phyloP scores from a whole-genome alignment of 2,797 vertebrate genomes.

The Cirrhinus molitorella region DNA sequence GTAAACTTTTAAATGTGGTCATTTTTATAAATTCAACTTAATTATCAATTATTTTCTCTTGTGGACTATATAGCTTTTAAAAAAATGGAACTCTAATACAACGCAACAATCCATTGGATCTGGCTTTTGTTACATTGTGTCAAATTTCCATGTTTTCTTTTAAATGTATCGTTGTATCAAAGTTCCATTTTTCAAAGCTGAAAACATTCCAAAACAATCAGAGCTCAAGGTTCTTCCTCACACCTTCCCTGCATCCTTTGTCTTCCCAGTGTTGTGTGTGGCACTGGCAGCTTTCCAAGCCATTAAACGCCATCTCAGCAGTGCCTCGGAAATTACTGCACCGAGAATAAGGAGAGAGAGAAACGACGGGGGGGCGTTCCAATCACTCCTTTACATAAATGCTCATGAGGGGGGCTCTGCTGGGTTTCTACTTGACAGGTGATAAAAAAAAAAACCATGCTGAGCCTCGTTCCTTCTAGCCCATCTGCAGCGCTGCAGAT shows the following conservation, averaged over 20 bases:
- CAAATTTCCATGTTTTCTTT: neutral
- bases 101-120: neutral
- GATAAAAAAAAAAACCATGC: neutral
- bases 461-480: neutral
- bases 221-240: neutral
- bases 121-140: neutral
- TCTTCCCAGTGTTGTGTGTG: neutral
- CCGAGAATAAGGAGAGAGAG: constrained; percentile 19
- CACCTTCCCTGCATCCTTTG: neutral
- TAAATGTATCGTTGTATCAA: neutral
- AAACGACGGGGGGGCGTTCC: neutral
- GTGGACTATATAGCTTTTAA: too few relatives aligned
- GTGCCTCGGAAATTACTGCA: constrained; percentile 44
- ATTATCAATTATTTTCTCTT: too few relatives aligned
- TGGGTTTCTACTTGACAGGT: constrained; percentile 13
- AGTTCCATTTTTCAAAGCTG: neutral
- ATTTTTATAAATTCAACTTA: too few relatives aligned
- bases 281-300: constrained; percentile 37
- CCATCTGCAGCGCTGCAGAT: neutral
- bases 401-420: neutral
- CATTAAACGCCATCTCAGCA: constrained; percentile 57
- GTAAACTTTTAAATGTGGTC: too few relatives aligned
- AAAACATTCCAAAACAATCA: neutral
- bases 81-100: too few relatives aligned
- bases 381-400: neutral